Conservation (phyloP, 2,797 vertebrate species). For the Schizopygopsis pylzovi region DNA sequence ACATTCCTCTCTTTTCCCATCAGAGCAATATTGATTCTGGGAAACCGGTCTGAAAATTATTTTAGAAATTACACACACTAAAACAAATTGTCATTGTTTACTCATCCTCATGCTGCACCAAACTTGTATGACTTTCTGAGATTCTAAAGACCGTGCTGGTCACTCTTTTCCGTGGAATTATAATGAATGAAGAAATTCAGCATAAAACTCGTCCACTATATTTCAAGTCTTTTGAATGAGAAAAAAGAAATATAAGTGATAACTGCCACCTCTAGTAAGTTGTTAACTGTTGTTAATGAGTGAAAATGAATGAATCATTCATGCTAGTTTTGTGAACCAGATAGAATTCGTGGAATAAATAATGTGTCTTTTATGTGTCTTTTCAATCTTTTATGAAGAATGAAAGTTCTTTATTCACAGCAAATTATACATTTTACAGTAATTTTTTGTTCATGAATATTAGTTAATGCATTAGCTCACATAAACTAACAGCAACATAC, state of each 20-base stretch:
- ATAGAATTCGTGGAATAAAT: not conserved
- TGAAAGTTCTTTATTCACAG: not conserved
- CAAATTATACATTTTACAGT: not conserved
- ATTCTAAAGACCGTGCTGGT: not conserved
- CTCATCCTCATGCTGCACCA: not conserved
- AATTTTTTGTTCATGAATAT: too few species aligned
- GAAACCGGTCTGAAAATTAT: not conserved
- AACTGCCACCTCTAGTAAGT: not conserved
- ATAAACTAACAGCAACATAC: too few species aligned
- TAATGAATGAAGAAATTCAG: not conserved
- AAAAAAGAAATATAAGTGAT: not conserved
- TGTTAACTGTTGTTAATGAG: not conserved
- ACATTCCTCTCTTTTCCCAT: not conserved
- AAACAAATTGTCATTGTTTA: not conserved
- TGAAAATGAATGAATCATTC: not conserved
- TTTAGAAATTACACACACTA: not conserved
- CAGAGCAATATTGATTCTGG: constrained; percentile 7
- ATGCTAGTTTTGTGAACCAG: not conserved
- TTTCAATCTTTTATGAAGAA: not conserved
- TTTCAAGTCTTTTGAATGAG: not conserved
- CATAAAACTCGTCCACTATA: not conserved
- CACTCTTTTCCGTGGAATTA: not conserved
- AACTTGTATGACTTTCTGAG: not conserved
- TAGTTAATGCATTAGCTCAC: too few species aligned
- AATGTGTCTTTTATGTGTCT: too few species aligned